A percentile compares a stretch with the other conserved stretches of the same genome.
These are phyloP conservation scores for Prosopocoilus inquinatus DNA, from an alignment of 2,888 invertebrate species.

Conservation along the genomic window DNA sequence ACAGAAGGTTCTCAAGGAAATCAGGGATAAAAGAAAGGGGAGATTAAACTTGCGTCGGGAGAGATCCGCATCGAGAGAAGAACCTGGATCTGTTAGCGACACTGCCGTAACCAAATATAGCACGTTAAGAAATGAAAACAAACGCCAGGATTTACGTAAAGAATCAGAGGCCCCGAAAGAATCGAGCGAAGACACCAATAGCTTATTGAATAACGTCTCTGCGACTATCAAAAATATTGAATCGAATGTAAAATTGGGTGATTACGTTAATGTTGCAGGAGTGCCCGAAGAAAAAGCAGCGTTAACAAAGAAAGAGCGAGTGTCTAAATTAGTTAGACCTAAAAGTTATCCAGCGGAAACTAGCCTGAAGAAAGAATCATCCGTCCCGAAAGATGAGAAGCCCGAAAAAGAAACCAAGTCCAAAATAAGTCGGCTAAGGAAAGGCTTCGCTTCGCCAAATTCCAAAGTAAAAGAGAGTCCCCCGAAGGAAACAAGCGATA, in stretches of 20 bases:
- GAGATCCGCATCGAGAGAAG: conserved; percentile 39
- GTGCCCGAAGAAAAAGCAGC: conserved; percentile 20
- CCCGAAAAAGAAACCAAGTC: conserved; percentile 44
- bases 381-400: conserved; percentile 5
- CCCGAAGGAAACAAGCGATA: background rate
- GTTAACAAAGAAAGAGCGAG: conserved; percentile 41
- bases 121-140: conserved; percentile 14
- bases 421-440: conserved; percentile 41
- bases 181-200: conserved; percentile 34
- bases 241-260: conserved; percentile 27
- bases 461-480: conserved; percentile 5
- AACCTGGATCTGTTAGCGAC: conserved; percentile 5
- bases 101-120: background rate
- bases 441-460: conserved; percentile 7
- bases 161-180: conserved; percentile 1
- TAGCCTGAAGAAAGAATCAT: conserved; percentile 8
- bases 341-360: conserved; percentile 58
- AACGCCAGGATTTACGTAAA: conserved; percentile 17
- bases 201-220: conserved; percentile 38
- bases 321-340: conserved; percentile 55
- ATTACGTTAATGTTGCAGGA: conserved; percentile 37
- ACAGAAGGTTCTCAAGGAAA: conserved; percentile 65
- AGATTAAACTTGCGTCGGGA: conserved; percentile 39
- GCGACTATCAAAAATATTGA: conserved; percentile 41
- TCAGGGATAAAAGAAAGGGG: conserved; percentile 59